phyloP scores from a whole-genome alignment of 2,113 vertebrate genomes.

The Murina feae region DNA sequence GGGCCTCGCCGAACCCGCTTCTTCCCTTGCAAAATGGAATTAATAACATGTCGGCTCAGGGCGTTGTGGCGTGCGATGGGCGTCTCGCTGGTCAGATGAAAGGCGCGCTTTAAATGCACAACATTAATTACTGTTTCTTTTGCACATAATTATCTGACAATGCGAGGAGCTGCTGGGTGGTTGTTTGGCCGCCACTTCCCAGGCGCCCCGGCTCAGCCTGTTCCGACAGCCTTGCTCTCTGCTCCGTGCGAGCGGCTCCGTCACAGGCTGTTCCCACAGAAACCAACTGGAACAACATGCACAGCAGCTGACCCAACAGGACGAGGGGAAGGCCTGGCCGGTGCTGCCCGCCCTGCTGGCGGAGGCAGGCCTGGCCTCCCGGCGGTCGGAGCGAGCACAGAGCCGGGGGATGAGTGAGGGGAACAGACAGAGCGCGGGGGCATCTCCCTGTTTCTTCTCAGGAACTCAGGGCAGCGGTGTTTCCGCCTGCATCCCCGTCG shows the following conservation, averaged over 20 bases:
- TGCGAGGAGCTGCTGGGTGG: neutral
- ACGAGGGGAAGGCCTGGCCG: neutral
- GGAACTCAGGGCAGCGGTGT: constrained; percentile 3
- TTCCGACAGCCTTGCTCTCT: neutral
- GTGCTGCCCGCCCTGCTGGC: too few relatives aligned
- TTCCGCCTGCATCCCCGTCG: neutral
- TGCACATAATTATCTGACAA: constrained; percentile 42
- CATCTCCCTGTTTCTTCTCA: constrained; percentile 37
- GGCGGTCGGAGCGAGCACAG: neutral
- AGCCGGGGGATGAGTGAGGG: constrained; percentile 22
- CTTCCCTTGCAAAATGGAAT: constrained; percentile 40
- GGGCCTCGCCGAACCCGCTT: constrained; percentile 54
- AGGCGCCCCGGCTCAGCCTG: neutral
- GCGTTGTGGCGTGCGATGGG: constrained; percentile 59
- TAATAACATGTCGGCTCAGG: constrained; percentile 49
- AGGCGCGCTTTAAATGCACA: constrained; percentile 46
- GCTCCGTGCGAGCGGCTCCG: neutral
- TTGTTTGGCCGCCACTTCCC: neutral
- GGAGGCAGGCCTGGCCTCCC: neutral
- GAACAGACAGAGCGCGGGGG: neutral
- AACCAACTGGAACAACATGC: neutral
- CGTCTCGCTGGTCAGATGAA: constrained; percentile 64
- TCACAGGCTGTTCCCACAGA: neutral
- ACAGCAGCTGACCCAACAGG: neutral
- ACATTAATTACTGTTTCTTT: constrained; percentile 70